A percentile compares a stretch with the other conserved stretches of the same genome.
These are phyloP conservation scores for Blastobasis lacticolella DNA, from an alignment of 2,888 invertebrate species.

Conservation along the genomic window DNA sequence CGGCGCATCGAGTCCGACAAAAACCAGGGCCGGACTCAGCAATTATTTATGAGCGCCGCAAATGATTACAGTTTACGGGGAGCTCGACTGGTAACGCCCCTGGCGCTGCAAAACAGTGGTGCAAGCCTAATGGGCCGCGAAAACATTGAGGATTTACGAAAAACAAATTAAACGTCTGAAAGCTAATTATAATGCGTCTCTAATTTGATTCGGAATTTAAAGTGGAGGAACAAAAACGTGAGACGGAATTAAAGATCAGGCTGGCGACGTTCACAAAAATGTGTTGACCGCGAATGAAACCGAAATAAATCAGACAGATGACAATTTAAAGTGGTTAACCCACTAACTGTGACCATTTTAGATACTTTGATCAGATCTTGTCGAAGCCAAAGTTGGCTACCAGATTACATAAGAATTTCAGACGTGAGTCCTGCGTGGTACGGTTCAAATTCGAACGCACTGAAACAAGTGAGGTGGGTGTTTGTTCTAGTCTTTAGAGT, in stretches of 20 bases:
- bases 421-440: constrained; percentile 29
- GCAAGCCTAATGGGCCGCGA: constrained; percentile 29
- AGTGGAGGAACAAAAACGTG: constrained; percentile 7
- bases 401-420: constrained; percentile 21
- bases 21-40: constrained; percentile 60
- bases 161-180: not conserved
- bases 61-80: constrained; percentile 69
- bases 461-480: constrained; percentile 47
- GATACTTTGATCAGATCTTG: constrained; percentile 73
- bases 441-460: constrained; percentile 36
- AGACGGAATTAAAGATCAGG: constrained; percentile 28
- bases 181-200: not conserved
- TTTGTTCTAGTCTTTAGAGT: constrained; percentile 62
- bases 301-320: constrained; percentile 75
- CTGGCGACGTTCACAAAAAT: constrained; percentile 53
- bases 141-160: constrained; percentile 21
- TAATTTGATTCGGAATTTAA: constrained; percentile 1
- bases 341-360: constrained; percentile 76
- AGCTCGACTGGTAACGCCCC: constrained; percentile 58
- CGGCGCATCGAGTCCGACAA: constrained; percentile 62
- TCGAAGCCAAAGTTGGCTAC: constrained; percentile 51
- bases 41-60: constrained; percentile 70
- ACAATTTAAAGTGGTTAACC: constrained; percentile 76
- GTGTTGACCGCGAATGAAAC: constrained; percentile 67
- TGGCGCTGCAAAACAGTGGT: constrained; percentile 32